These are phyloP conservation scores for Benitochromis conjunctus DNA, from an alignment of 2,113 vertebrate species.

Conservation along the genomic window DNA sequence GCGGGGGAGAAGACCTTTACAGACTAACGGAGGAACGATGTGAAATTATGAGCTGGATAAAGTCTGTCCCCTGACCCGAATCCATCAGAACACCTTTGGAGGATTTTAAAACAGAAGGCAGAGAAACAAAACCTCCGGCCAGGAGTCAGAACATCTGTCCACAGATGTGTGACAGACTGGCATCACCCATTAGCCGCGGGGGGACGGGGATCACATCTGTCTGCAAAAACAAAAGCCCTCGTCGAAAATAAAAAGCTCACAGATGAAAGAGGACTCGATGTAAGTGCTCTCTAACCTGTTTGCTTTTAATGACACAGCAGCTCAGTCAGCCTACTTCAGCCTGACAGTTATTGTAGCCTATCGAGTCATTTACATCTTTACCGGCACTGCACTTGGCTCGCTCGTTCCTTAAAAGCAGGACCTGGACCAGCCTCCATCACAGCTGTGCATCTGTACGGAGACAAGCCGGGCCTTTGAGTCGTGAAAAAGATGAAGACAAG, in stretches of 20 bases:
- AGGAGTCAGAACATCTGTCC: not conserved
- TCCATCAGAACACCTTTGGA: not conserved
- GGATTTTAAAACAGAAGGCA: not conserved
- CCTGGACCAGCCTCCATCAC: not conserved
- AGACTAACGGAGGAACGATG: not conserved
- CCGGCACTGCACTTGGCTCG: not conserved
- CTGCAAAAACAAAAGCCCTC: not conserved
- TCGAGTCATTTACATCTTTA: not conserved
- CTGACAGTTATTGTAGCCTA: not conserved
- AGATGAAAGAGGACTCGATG: not conserved
- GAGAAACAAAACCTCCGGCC: not conserved
- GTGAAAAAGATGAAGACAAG: not conserved
- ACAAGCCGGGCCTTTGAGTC: not conserved
- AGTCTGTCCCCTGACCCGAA: not conserved
- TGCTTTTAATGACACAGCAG: not conserved
- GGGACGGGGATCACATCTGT: not conserved
- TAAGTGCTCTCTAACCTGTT: not conserved
- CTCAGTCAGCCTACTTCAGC: not conserved
- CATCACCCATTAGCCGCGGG: not conserved
- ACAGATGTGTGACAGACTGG: not conserved
- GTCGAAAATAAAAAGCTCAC: not conserved
- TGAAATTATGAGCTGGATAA: not conserved
- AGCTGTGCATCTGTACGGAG: not conserved
- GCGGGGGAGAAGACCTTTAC: not conserved
- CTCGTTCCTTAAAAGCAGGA: not conserved